These are phyloP conservation scores for western clawed frog (Xenopus tropicalis) DNA, from an alignment of 2,113 vertebrate species.

Conservation along the genomic window DNA sequence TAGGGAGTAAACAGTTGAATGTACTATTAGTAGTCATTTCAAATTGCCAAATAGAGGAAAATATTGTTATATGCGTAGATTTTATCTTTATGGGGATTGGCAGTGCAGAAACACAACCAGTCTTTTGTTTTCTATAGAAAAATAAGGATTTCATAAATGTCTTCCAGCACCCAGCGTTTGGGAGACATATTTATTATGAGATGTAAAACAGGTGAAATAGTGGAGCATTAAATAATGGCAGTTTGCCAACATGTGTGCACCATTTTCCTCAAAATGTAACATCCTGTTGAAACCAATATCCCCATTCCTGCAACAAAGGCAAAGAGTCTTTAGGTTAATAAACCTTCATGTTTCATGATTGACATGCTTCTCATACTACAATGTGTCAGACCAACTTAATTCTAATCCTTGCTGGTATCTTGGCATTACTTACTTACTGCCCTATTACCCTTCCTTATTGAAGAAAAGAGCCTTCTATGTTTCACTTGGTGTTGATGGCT, in stretches of 20 bases:
- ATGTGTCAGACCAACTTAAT: neutral
- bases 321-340: too few species aligned
- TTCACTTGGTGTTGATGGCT: too few species aligned
- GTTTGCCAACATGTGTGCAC: neutral
- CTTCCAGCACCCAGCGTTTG: constrained; percentile 27
- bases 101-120: constrained; percentile 19
- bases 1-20: constrained; percentile 6
- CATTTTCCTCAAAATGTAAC: constrained; percentile 1
- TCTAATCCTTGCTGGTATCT: too few species aligned
- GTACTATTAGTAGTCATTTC: neutral
- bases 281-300: neutral
- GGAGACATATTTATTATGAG: constrained; percentile 23
- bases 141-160: constrained; percentile 27
- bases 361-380: too few species aligned
- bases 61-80: constrained; percentile 20
- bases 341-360: too few species aligned
- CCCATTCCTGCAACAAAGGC: too few species aligned
- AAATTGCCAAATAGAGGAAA: constrained; percentile 25
- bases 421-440: too few species aligned
- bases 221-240: constrained; percentile 18
- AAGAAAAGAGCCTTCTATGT: too few species aligned
- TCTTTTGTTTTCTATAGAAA: neutral
- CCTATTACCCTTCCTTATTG: too few species aligned
- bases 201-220: constrained; percentile 14
- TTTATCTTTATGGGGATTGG: constrained; percentile 14